Conservation (phyloP, 1,140 invertebrate species). For the Odontomachus brunneus region DNA sequence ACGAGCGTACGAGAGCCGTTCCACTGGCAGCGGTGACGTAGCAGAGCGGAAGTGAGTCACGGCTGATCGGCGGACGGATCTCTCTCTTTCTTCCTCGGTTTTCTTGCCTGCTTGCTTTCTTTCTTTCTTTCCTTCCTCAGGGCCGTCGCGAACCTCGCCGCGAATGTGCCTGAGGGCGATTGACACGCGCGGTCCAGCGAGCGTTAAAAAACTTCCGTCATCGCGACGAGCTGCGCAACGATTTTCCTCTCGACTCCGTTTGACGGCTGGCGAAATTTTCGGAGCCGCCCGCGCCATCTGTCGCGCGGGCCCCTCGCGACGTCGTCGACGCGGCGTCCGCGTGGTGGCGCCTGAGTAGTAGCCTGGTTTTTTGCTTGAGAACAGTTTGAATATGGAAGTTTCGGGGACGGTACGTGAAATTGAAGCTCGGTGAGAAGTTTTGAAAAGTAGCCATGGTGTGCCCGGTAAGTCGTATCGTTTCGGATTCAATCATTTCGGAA, state of each 20-base stretch:
- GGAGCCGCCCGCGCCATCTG: not conserved
- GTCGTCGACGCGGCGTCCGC: not conserved
- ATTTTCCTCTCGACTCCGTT: constrained; percentile 20
- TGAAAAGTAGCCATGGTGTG: too few species aligned
- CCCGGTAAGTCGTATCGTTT: too few species aligned
- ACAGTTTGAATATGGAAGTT: not conserved
- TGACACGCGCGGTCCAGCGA: not conserved
- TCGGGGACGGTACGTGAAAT: too few species aligned
- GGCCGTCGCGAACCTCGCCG: not conserved
- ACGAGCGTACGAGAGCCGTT: not conserved
- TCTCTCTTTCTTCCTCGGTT: not conserved
- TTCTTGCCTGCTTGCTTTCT: not conserved
- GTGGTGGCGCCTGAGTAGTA: not conserved
- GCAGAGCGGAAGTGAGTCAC: constrained; percentile 58
- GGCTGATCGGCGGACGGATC: not conserved
- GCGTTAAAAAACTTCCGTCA: constrained; percentile 3
- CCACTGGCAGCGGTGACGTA: constrained; percentile 41
- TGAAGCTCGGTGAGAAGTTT: too few species aligned
- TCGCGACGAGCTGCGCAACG: not conserved
- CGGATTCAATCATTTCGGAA: too few species aligned
- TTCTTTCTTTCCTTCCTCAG: not conserved
- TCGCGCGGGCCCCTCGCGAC: not conserved
- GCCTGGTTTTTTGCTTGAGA: not conserved
- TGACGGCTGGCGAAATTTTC: not conserved
- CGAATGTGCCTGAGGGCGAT: not conserved